Evolutionary conservation across 2,797 vertebrate genomes (phyloP).

Genomic region (Tinamus major): DNA sequence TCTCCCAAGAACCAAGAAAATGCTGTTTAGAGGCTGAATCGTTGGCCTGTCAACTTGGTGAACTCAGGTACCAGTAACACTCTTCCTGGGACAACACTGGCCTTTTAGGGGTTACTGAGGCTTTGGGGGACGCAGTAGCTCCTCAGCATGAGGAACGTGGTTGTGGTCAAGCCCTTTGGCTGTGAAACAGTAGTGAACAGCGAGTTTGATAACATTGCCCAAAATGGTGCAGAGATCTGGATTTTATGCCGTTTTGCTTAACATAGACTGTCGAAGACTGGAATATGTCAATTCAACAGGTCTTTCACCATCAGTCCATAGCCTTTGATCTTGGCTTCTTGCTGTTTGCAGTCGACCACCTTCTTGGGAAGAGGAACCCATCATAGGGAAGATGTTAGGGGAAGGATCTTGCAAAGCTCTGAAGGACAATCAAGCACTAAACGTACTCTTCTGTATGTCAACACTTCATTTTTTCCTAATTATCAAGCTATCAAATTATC

Average conservation of each 20-base stretch:
- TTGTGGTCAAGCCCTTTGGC: background rate
- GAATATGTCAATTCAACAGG: background rate
- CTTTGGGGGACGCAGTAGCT: background rate
- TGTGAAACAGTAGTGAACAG: background rate
- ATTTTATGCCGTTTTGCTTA: background rate
- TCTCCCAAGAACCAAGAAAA: background rate
- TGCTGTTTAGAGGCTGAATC: background rate
- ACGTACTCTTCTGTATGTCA: background rate
- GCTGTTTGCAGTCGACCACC: background rate
- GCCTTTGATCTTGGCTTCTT: background rate
- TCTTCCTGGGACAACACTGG: fast-evolving
- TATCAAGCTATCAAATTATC: background rate
- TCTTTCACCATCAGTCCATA: background rate
- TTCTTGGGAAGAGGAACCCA: background rate
- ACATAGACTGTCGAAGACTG: background rate
- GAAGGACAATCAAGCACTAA: background rate
- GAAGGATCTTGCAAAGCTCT: background rate
- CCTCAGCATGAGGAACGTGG: background rate
- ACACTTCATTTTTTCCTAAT: background rate
- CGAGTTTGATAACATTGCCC: background rate
- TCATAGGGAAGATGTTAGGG: background rate
- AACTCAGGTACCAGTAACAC: fast-evolving
- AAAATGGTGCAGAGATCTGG: background rate
- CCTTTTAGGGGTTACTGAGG: background rate
- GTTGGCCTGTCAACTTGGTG: background rate